A percentile compares a stretch with the other conserved stretches of the same genome.
phyloP scores from a whole-genome alignment of 2,113 vertebrate species.

The Colossoma macropomum region DNA sequence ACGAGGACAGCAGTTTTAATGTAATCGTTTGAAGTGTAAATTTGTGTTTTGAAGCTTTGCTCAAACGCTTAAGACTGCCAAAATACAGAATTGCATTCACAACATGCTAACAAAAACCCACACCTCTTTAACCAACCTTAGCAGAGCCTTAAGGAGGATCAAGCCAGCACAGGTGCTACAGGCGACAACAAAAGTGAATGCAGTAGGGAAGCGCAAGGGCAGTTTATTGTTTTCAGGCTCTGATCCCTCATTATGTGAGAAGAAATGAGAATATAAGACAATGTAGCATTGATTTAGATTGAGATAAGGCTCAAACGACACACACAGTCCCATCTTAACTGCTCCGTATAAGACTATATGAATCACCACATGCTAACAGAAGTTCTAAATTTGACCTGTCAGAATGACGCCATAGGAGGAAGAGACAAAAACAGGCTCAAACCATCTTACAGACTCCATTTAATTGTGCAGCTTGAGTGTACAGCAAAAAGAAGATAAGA shows the following conservation, averaged over 20 bases:
- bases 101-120: not conserved
- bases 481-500: not conserved
- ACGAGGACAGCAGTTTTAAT: slow-evolving; percentile 22
- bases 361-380: not conserved
- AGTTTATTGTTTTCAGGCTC: not conserved
- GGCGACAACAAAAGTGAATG: not conserved
- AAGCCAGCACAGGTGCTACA: not conserved
- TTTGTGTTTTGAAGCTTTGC: not conserved
- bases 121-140: not conserved
- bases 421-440: not conserved
- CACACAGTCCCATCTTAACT: not conserved
- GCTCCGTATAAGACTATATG: not conserved
- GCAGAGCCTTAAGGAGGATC: not conserved
- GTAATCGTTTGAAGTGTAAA: slow-evolving; percentile 35
- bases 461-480: not conserved
- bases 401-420: not conserved
- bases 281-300: not conserved
- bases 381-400: not conserved
- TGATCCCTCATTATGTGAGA: not conserved
- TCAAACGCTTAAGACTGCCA: not conserved
- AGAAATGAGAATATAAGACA: not conserved
- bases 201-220: not conserved
- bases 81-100: not conserved
- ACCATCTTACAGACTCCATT: not conserved
- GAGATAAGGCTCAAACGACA: no score